Conservation (phyloP, 2,797 vertebrate species). For the Sciurus vulgaris region DNA sequence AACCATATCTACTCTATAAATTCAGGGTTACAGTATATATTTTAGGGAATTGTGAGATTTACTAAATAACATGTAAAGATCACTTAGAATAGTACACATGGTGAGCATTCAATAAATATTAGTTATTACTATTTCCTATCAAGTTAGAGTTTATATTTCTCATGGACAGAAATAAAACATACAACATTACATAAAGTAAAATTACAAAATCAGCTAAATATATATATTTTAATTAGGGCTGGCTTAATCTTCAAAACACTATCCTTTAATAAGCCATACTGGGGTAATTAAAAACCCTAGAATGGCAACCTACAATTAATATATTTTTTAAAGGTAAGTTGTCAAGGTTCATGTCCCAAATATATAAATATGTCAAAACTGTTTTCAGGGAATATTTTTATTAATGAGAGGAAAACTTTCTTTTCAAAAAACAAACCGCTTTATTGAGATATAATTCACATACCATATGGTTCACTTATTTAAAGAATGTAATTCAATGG, state of each 20-base stretch:
- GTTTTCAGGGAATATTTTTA: conserved; percentile 22
- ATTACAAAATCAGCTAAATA: background rate
- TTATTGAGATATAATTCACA: background rate
- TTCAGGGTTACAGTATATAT: background rate
- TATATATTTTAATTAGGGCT: background rate
- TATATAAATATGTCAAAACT: conserved; percentile 24
- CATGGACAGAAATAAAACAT: background rate
- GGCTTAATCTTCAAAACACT: conserved; percentile 15
- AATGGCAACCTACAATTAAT: conserved; percentile 7
- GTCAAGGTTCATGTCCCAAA: conserved; percentile 29
- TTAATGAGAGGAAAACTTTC: background rate
- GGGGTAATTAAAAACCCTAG: background rate
- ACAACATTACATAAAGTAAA: background rate
- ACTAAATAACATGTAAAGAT: background rate
- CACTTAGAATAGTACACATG: background rate
- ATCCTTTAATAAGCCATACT: conserved; percentile 2
- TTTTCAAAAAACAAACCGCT: background rate
- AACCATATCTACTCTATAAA: background rate
- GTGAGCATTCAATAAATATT: background rate
- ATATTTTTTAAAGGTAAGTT: background rate
- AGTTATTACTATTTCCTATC: background rate
- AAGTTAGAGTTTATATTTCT: background rate
- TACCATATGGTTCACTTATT: background rate
- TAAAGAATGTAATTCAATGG: background rate
- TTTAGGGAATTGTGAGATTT: background rate